A percentile compares a stretch with the other conserved stretches of the same genome.
These are phyloP conservation scores for Unio delphinus DNA, from an alignment of 2,888 invertebrate genomes.

Conservation along the genomic window DNA sequence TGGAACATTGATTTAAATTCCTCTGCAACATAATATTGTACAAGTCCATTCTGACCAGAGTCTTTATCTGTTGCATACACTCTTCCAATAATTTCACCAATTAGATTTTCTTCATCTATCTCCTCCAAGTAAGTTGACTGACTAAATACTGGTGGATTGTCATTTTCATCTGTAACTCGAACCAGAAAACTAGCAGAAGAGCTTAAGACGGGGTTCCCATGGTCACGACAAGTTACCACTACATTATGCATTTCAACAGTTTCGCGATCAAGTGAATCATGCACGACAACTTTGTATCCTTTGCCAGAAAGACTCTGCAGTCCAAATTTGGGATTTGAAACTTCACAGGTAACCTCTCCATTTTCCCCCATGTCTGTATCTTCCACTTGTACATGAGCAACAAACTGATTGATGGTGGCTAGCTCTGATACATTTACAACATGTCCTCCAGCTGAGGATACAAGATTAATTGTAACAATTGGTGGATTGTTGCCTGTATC, in stretches of 20 bases:
- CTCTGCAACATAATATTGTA: slow-evolving; percentile 42
- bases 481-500: slow-evolving; percentile 95
- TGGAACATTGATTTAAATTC: slow-evolving; percentile 78
- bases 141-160: slow-evolving; percentile 89
- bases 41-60: slow-evolving; percentile 45
- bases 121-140: slow-evolving; percentile 34
- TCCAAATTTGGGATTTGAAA: slow-evolving; percentile 39
- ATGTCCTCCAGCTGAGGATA: slow-evolving; percentile 33
- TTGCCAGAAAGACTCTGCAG: slow-evolving; percentile 50
- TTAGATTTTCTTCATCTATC: slow-evolving; percentile 46
- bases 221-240: slow-evolving; percentile 76
- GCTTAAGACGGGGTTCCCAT: slow-evolving; percentile 66
- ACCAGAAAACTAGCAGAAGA: slow-evolving; percentile 54
- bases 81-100: slow-evolving; percentile 78
- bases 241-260: slow-evolving; percentile 46
- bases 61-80: slow-evolving; percentile 86
- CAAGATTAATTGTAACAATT: slow-evolving; percentile 70
- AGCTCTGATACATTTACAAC: slow-evolving; percentile 56
- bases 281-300: slow-evolving; percentile 70
- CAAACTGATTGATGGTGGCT: slow-evolving; percentile 53
- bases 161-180: slow-evolving; percentile 86
- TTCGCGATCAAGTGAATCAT: slow-evolving; percentile 69
- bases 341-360: slow-evolving; percentile 41
- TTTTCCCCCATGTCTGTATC: slow-evolving; percentile 66
- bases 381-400: slow-evolving; percentile 63